phyloP scores from a whole-genome alignment of 2,888 invertebrate genomes.

The Apotomis capreana region DNA sequence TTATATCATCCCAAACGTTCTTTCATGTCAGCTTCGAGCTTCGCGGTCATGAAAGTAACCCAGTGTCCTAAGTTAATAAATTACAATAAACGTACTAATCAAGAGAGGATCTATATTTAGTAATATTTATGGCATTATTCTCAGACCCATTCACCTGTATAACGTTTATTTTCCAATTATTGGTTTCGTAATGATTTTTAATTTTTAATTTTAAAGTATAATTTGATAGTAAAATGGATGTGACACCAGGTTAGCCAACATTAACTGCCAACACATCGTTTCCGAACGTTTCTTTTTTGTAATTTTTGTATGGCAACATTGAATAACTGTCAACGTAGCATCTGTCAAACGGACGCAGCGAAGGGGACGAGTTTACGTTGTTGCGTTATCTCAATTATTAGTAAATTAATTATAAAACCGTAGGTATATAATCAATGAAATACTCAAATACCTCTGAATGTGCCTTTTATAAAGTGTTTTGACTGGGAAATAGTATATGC shows the following conservation, averaged over 20 bases:
- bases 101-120: too few relatives aligned
- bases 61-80: too few relatives aligned
- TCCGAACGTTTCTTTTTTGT: background rate
- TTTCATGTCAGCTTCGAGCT: background rate
- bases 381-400: background rate
- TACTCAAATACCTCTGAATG: background rate
- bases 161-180: too few relatives aligned
- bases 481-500: background rate
- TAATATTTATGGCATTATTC: too few relatives aligned
- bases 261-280: background rate
- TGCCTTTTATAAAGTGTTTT: background rate
- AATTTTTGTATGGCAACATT: slow-evolving; percentile 23
- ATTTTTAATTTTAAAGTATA: background rate
- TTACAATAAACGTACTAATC: too few relatives aligned
- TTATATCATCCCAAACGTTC: too few relatives aligned
- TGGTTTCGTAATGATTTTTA: background rate
- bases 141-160: too few relatives aligned
- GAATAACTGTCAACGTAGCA: slow-evolving; percentile 24
- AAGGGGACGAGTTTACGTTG: background rate
- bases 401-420: slow-evolving; percentile 17
- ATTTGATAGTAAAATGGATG: background rate
- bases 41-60: too few relatives aligned
- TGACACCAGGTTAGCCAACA: background rate
- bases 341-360: slow-evolving; percentile 18
- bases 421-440: background rate